Evolutionary conservation across 2,797 vertebrate species (phyloP), one percentile per base, ranked within the genome.

Genomic region (Rousettus madagascariensis): DNA sequence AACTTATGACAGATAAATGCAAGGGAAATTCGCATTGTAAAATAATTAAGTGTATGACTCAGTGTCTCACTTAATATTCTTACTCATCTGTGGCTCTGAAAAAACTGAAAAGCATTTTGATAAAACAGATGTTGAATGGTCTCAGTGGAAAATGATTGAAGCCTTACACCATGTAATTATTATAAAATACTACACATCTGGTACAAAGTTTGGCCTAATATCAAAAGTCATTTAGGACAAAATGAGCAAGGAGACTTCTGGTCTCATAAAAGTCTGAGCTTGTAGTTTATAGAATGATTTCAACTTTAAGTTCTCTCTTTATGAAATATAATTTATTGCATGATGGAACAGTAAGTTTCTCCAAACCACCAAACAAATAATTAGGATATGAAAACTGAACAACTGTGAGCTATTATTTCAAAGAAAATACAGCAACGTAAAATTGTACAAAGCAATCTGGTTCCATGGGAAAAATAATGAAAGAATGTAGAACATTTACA

Each of bases 401-500:
- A 71, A 89, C 59, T 90, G 74, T 66, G 95, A 97, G 95, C 83
- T 82, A 78, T 86, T 71, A 95, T 80, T 96, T 97, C 68, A 92
- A 93, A 90, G 86, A 97, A 97, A 98, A 97, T 8, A 94, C 0
- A 83, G 63, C 10, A 57, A 49, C 41, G 38, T 46, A 83, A 86
- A 94, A 77, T 20, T 86, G 12, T 36, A 93, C 15, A 69, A 68
- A 72, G 74, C 28, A 94, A 95, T 68, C 53, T 69, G 57, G 6
- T 75, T 97, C 93, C 87, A 61, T n/a, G 91, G 75, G 94, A 91
- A 95, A 98, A 97, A 92, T 63, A 97, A 95, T 51, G 94, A 92
- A 97, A 92, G 51, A 13, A 95, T 26, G 95, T n/a, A 92, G 95
- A 96, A 80, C 86, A 95, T 97, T 97, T 97, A 98, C 91, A 97